Evolutionary conservation across 2,797 vertebrate species (phyloP), one percentile per base, ranked within the genome.

Genomic region (Tolypeutes matacus): DNA sequence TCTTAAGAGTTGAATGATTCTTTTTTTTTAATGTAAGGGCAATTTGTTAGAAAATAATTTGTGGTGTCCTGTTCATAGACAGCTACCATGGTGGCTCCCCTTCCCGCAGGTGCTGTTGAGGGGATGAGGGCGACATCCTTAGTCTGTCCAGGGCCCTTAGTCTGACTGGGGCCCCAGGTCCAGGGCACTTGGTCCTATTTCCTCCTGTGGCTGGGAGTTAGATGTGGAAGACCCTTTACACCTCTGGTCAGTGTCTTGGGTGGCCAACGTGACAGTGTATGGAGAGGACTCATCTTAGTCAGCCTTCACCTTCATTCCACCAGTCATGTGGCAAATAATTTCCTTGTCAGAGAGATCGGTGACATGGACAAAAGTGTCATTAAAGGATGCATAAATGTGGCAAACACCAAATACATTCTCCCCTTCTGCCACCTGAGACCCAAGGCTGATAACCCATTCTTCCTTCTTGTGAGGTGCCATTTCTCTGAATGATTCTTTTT

Each of bases 401-500:
- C 99, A 99, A 49, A 99, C 99, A 0, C 99, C 99, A 3, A 99
- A 99, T 3, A 99, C 99, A 0, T 99, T 99, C 78, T 99, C 99
- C 92, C 99, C 99, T 97, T 99, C 99, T 0, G 99, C 99, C 77
- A 99, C 99, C 98, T 99, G 99, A 60, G 99, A 99, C 46, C 99
- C 99, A 70, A 99, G 97, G 92, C 99, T 99, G 98, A 99, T 99
- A 67, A 99, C 99, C 98, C 99, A 99, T 91, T 99, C 99, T 97
- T 99, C 99, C 98, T 99, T 99, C 99, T 99, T 99, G 84, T 99
- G 99, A 97, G 99, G 99, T 97, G 99, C 99, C 99, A 99, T 99
- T 96, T 98, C 98, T 99, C 46, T 46, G 46, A 46, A 46, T 46
- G 46, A 46, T 9, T 46, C 46, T 46, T 46, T 46, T 8, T 46